phyloP scores from a whole-genome alignment of 2,113 vertebrate species.

The Lophotis ruficrista region DNA sequence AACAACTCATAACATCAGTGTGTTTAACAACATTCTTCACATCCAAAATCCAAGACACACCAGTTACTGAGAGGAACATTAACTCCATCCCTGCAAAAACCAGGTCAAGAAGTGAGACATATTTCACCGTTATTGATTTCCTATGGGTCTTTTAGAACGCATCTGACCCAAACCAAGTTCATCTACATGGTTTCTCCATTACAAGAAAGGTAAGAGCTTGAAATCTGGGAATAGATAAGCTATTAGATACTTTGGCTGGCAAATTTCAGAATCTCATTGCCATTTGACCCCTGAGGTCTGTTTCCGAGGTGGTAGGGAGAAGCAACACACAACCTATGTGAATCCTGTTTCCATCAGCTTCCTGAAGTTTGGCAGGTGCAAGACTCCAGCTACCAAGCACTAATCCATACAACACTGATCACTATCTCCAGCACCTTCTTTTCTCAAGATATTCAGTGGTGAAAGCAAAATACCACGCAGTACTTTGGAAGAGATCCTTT shows the following conservation, averaged over 20 bases:
- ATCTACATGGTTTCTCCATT: neutral
- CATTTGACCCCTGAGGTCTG: neutral
- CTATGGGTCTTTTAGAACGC: neutral
- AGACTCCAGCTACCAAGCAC: neutral
- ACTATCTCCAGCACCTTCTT: neutral
- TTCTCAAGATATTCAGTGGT: neutral
- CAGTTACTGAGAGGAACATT: too few relatives aligned
- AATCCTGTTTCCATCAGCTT: neutral
- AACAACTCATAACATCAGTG: too few relatives aligned
- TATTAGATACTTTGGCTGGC: neutral
- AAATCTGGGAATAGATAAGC: neutral
- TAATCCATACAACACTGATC: neutral
- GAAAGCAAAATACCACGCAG: neutral
- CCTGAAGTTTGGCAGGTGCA: neutral
- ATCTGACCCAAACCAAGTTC: neutral
- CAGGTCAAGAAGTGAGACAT: neutral
- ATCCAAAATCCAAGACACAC: too few relatives aligned
- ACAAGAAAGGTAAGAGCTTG: neutral
- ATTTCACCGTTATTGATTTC: neutral
- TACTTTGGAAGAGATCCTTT: neutral
- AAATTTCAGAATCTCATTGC: neutral
- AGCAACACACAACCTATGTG: accelerated
- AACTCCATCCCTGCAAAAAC: too few relatives aligned
- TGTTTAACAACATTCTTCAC: too few relatives aligned
- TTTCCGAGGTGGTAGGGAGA: neutral